These are phyloP conservation scores for Colossoma macropomum DNA, from an alignment of 2,113 vertebrate species.

Conservation along the genomic window DNA sequence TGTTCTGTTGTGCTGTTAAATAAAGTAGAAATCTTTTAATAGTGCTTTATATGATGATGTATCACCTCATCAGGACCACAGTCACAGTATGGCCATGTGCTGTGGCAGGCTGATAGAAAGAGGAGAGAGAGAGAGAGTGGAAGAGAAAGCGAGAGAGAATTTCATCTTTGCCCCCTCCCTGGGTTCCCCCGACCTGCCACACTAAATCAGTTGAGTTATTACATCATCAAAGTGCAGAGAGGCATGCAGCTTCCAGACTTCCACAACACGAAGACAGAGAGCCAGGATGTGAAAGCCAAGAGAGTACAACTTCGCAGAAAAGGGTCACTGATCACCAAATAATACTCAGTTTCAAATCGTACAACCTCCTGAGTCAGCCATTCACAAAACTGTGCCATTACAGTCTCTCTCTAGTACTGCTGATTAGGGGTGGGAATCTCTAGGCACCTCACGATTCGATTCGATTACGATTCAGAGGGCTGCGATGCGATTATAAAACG, in stretches of 20 bases:
- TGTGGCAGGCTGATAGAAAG: too few relatives aligned
- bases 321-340: background rate
- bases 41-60: too few relatives aligned
- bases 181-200: constrained; percentile 27
- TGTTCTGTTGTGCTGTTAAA: too few relatives aligned
- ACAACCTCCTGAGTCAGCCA: too few relatives aligned
- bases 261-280: constrained; percentile 11
- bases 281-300: background rate
- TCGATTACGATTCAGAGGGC: too few relatives aligned
- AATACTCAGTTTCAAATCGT: background rate
- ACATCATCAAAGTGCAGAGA: constrained; percentile 40
- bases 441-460: too few relatives aligned
- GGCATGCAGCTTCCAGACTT: constrained; percentile 26
- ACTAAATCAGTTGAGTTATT: constrained; percentile 38
- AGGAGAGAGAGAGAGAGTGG: background rate
- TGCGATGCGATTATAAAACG: too few relatives aligned
- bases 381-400: background rate
- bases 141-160: background rate
- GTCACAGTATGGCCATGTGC: too few relatives aligned
- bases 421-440: too few relatives aligned
- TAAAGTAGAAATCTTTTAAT: too few relatives aligned
- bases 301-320: background rate
- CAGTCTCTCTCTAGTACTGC: background rate
- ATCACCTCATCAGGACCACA: too few relatives aligned
- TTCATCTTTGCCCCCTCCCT: constrained; percentile 23